Percentiles rank a stretch among this genome's conserved stretches.
Evolutionary conservation across 2,888 invertebrate genomes (phyloP).

Genomic region (Diploptera punctata): DNA sequence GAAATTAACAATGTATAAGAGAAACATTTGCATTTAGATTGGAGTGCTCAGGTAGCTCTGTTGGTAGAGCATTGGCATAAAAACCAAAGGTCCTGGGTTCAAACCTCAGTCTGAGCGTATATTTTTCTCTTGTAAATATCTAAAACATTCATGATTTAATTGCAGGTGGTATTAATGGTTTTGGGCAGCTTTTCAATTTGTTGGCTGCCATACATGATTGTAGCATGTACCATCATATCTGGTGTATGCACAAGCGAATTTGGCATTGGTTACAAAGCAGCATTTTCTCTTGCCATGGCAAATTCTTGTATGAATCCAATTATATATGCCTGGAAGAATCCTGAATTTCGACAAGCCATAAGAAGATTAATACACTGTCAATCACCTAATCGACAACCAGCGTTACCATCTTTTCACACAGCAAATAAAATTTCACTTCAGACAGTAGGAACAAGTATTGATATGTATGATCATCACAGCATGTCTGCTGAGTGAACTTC

Average conservation of each 20-base stretch:
- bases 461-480: background rate
- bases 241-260: slow-evolving; percentile 49
- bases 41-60: too few relatives aligned
- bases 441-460: slow-evolving; percentile 5
- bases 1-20: too few relatives aligned
- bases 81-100: too few relatives aligned
- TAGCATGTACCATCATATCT: slow-evolving; percentile 67
- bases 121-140: background rate
- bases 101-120: too few relatives aligned
- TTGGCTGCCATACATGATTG: slow-evolving; percentile 81
- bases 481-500: background rate
- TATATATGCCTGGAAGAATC: slow-evolving; percentile 87
- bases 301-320: slow-evolving; percentile 84
- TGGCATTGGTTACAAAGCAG: slow-evolving; percentile 64
- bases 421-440: slow-evolving; percentile 21
- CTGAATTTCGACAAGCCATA: slow-evolving; percentile 77
- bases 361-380: slow-evolving; percentile 70
- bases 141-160: slow-evolving; percentile 43
- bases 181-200: slow-evolving; percentile 81
- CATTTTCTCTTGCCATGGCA: slow-evolving; percentile 76
- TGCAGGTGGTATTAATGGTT: slow-evolving; percentile 77
- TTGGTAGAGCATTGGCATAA: too few relatives aligned
- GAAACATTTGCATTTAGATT: too few relatives aligned
- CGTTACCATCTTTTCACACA: slow-evolving; percentile 2
- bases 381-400: slow-evolving; percentile 58